Base-by-base conservation (phyloP, 2,113 vertebrate species). In the Ageneiosus marmoratus region DNA sequence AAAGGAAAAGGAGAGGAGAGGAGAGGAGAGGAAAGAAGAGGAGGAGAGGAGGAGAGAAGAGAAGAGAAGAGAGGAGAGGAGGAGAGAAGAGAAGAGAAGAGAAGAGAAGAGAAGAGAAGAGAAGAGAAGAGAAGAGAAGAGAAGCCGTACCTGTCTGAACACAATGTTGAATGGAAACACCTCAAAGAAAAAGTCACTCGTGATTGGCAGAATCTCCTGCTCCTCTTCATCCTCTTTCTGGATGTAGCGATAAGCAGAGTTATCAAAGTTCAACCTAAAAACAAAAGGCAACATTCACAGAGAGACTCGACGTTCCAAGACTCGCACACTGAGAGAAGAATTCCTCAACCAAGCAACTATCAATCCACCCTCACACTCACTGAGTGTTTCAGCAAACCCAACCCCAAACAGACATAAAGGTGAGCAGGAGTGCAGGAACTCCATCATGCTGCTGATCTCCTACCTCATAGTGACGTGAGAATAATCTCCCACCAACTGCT, bases 111-210 rank as follows among this genome's bases (percentile, higher is more conserved):
- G 27, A 18, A 80, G 27, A 78, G 22, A 22, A 2, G 24, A 44
- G 34, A 6, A 7, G 13, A 41, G 50, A n/a, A 29, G 12, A 75
- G 16, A 22, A 75, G 34, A 29, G 69, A 8, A 67, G 20, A 76
- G 32, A 4, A 16, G 37, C 41, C 34, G 58, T 84, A 92, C 94
- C 93, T 95, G 92, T 92, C 94, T 92, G 90, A 94, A 94, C 79
- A 94, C 92, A 13, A 93, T 91, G 87, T 94, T 95, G 75, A 95
- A 95, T 32, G 92, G 94, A 82, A 95, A 95, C 20, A 95, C 92
- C 62, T 94, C 94, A 78, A 94, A 94, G 91, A 94, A 95, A 84
- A 94, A 94, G 85, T 95, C 91, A 2, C 93, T 93, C 60, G 92
- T 94, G 46, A 95, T 93, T 22, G 93, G 93, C 63, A 95, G 82